Base-by-base conservation (phyloP, 2,888 invertebrate genomes). In the Anaspis maculata region DNA sequence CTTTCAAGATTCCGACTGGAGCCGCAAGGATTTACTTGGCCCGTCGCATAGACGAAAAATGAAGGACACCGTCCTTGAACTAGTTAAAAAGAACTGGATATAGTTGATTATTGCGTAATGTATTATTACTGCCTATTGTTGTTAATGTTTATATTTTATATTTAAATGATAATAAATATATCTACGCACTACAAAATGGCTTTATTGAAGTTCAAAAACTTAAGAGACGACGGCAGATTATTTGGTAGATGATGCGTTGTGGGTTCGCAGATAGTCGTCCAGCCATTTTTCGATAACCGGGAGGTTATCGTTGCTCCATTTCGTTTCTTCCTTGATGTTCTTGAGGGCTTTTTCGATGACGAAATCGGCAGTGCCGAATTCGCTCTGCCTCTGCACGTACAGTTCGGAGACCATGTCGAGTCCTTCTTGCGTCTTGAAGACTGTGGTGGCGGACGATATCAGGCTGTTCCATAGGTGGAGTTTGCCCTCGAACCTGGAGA, bases 391-490 rank as follows among this genome's bases (percentile, higher is more conserved):
- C 12, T 71, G 69, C 1, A 71, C 68, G 49, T 82, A 80, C 0
- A 86, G 55, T 23, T 74, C 72, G 2, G 74, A 72, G 0, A 85
- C 83, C 67, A 77, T 72, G 40, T 80, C 76, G 9, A 82, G 67
- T 0, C 83, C 86, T 47, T 78, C 76, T 53, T 81, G 75, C 0
- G 83, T 85, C 27, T 80, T 83, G 61, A 86, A 86, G 2, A 76
- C 73, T 0, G 81, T 77, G 0, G 84, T 83, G 0, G 85, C 82
- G 3, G 82, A 76, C 15, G 79, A 76, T 23, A 86, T 76, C 4
- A 87, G 65, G 51, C 73, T 79, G 49, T 83, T 80, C 87, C 86
- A 87, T 2, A 86, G 64, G 52, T 80, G 79, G 0, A 79, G 76
- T 54, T 78, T 80, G 39, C 73, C 73, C 46, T 73, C 70, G 51